Conservation (phyloP, 1,140 invertebrate genomes). For the Lucilia cuprina region DNA sequence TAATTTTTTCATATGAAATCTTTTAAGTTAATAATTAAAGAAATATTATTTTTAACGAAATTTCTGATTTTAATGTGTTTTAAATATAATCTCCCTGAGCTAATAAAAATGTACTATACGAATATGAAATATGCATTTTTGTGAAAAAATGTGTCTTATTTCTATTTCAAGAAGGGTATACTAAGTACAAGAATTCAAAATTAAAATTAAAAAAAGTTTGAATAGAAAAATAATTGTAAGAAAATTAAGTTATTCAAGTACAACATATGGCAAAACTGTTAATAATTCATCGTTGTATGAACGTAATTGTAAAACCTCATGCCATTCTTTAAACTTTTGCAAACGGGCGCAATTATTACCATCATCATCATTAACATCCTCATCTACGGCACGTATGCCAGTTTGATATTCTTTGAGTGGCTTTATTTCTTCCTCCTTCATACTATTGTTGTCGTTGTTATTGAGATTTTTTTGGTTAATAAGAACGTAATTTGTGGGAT, state of each 20-base stretch:
- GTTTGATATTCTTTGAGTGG: slow-evolving; percentile 44
- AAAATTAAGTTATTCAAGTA: slow-evolving; percentile 73
- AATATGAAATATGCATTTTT: too few species aligned
- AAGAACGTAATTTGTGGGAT: slow-evolving; percentile 35
- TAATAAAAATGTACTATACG: too few species aligned
- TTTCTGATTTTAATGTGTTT: too few species aligned
- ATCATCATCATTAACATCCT: slow-evolving; percentile 35
- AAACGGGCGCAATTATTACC: slow-evolving; percentile 38
- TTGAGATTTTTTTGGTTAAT: slow-evolving; percentile 12
- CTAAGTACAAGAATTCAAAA: too few species aligned
- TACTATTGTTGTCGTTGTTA: background rate
- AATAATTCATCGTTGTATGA: slow-evolving; percentile 77
- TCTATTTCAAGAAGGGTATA: too few species aligned
- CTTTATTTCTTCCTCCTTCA: background rate
- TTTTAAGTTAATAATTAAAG: too few species aligned
- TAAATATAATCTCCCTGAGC: too few species aligned
- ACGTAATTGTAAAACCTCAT: slow-evolving; percentile 75
- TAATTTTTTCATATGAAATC: too few species aligned
- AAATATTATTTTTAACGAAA: too few species aligned
- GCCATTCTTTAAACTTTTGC: slow-evolving; percentile 78
- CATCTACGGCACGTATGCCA: slow-evolving; percentile 44
- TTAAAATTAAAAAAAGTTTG: too few species aligned
- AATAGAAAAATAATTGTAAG: background rate
- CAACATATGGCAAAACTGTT: slow-evolving; percentile 89
- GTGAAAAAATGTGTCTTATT: too few species aligned